phyloP scores from a whole-genome alignment of 2,797 vertebrate species.

The Malurus leucopterus region DNA sequence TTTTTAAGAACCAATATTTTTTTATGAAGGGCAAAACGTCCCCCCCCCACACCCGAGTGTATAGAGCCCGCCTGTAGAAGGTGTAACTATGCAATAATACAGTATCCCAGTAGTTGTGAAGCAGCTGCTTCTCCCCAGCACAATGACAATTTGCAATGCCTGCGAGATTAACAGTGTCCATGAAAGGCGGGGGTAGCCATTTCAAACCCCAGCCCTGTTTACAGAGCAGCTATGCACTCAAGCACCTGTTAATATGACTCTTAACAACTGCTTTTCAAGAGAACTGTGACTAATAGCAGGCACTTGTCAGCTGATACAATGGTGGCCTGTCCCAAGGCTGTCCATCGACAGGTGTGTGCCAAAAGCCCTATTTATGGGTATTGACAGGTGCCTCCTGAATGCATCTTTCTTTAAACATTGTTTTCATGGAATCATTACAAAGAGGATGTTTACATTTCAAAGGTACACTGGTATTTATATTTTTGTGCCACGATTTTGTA shows the following conservation, averaged over 20 bases:
- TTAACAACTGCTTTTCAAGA: conserved; percentile 77
- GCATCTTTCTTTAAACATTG: conserved; percentile 70
- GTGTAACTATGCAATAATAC: conserved; percentile 73
- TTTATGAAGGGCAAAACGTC: conserved; percentile 47
- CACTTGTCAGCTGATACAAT: conserved; percentile 76
- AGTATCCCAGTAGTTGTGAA: conserved; percentile 64
- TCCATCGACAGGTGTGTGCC: conserved; percentile 65
- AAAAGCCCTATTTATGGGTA: conserved; percentile 74
- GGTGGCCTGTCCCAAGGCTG: conserved; percentile 60
- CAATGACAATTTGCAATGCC: conserved; percentile 70
- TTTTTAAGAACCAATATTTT: conserved; percentile 16
- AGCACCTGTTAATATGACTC: conserved; percentile 79
- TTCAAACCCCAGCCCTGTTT: conserved; percentile 73
- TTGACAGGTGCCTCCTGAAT: conserved; percentile 76
- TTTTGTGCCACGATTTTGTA: conserved; percentile 80
- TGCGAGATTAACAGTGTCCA: conserved; percentile 67
- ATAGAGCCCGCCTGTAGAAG: conserved; percentile 60
- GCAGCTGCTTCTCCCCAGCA: conserved; percentile 70
- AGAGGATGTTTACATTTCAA: conserved; percentile 84
- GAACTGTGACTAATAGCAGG: conserved; percentile 76
- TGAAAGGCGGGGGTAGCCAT: conserved; percentile 66
- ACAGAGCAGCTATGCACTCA: conserved; percentile 71
- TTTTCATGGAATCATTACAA: conserved; percentile 67
- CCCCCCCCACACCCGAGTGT: not conserved
- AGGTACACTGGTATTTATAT: conserved; percentile 88